Conservation (phyloP, 2,797 vertebrate species). For the Silurus aristotelis region DNA sequence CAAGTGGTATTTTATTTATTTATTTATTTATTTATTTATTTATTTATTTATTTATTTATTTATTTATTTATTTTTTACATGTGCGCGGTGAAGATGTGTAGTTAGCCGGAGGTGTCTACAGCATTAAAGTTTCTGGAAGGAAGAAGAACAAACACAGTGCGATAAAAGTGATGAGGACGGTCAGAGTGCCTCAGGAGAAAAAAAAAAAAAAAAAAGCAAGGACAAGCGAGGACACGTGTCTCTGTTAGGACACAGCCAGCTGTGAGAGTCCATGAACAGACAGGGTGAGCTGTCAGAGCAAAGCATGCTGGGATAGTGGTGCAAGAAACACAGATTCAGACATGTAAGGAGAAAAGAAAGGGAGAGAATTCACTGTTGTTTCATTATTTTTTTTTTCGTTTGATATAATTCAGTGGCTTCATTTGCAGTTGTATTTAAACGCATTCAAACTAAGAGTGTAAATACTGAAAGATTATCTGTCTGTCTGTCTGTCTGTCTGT, state of each 20-base stretch:
- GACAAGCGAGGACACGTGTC: slow-evolving; percentile 69
- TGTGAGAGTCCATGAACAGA: slow-evolving; percentile 62
- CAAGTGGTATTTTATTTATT: too few species aligned
- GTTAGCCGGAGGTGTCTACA: neutral
- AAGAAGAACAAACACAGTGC: neutral
- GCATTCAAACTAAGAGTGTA: too few species aligned
- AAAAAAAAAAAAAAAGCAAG: slow-evolving; percentile 63
- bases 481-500: too few species aligned
- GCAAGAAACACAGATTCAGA: slow-evolving; percentile 49
- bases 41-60: too few species aligned
- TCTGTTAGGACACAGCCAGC: slow-evolving; percentile 66
- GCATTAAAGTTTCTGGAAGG: slow-evolving; percentile 5
- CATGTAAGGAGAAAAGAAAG: slow-evolving; percentile 48
- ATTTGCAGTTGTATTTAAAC: too few species aligned
- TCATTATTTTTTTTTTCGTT: neutral
- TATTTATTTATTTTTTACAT: too few species aligned
- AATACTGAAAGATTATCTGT: too few species aligned
- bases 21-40: too few species aligned
- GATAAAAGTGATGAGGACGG: slow-evolving; percentile 56
- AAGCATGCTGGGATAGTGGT: slow-evolving; percentile 62
- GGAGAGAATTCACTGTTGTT: neutral
- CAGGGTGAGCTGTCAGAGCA: slow-evolving; percentile 71
- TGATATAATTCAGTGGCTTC: too few species aligned
- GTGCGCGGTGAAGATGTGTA: neutral
- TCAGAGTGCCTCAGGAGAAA: slow-evolving; percentile 45